Percentiles rank a stretch among this genome's conserved stretches.
Evolutionary conservation across 2,113 vertebrate species (phyloP).

Genomic region (Psittacula cyanocephala): DNA sequence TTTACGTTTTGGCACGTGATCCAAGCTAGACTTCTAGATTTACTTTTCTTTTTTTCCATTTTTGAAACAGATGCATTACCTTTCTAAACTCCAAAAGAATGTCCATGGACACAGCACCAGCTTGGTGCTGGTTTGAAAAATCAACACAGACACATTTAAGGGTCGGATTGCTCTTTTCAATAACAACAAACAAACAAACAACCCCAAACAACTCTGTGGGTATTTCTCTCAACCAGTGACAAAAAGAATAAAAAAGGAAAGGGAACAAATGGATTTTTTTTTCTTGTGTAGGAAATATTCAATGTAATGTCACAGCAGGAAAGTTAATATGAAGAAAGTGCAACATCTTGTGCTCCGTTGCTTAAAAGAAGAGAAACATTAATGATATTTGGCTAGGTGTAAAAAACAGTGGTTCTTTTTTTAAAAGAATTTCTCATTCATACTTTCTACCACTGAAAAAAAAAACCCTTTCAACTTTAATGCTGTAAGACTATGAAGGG

Average conservation of each 20-base stretch:
- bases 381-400: conserved; percentile 31
- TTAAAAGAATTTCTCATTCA: conserved; percentile 35
- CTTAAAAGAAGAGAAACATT: conserved; percentile 28
- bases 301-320: background rate
- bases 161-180: conserved; percentile 66
- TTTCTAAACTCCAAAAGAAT: conserved; percentile 68
- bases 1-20: conserved; percentile 60
- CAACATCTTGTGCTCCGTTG: background rate
- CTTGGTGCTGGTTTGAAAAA: conserved; percentile 39
- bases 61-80: conserved; percentile 35
- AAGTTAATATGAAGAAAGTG: background rate
- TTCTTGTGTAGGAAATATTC: background rate
- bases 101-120: conserved; percentile 16
- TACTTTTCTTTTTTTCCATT: background rate
- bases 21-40: conserved; percentile 28
- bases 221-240: conserved; percentile 49
- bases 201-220: conserved; percentile 6
- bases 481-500: conserved; percentile 48
- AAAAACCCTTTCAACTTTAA: conserved; percentile 25
- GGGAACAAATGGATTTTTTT: background rate
- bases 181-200: background rate
- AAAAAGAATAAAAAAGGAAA: background rate
- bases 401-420: conserved; percentile 33
- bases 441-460: conserved; percentile 62
- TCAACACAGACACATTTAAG: conserved; percentile 56